Conservation (phyloP, 2,888 invertebrate species). For the Tinea trinotella region DNA sequence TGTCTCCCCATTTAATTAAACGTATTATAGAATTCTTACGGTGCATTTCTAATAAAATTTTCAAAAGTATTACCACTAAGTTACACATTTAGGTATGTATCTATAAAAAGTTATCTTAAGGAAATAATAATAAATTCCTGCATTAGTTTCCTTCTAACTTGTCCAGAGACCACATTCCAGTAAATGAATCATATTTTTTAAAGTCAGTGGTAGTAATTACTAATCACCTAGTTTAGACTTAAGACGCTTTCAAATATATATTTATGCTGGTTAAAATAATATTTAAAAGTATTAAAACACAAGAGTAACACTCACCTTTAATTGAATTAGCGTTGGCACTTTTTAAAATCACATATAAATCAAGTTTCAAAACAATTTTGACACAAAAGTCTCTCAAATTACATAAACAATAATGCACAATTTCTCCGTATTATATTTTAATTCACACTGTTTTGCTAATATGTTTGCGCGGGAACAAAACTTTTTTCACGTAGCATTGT, state of each 20-base stretch:
- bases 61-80: no score
- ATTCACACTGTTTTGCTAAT: conserved; percentile 55
- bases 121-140: background rate
- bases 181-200: conserved; percentile 15
- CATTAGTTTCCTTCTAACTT: background rate
- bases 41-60: no score
- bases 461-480: conserved; percentile 44
- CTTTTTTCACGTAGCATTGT: conserved; percentile 55
- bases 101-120: no score
- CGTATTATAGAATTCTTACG: no score
- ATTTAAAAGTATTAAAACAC: no score
- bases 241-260: no score
- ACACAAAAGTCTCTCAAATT: conserved; percentile 41
- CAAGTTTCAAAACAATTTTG: conserved; percentile 23
- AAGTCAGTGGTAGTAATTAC: no score
- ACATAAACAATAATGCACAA: conserved; percentile 44
- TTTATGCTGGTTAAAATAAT: no score
- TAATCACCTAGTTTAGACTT: no score
- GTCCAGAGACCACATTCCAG: conserved; percentile 15
- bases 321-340: conserved; percentile 24
- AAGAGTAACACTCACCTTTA: conserved; percentile 44
- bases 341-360: conserved; percentile 25
- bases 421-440: conserved; percentile 36
- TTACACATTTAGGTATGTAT: no score
- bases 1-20: no score